Evolutionary conservation across 2,113 vertebrate species (phyloP).

Genomic region (Pollachius pollachius): DNA sequence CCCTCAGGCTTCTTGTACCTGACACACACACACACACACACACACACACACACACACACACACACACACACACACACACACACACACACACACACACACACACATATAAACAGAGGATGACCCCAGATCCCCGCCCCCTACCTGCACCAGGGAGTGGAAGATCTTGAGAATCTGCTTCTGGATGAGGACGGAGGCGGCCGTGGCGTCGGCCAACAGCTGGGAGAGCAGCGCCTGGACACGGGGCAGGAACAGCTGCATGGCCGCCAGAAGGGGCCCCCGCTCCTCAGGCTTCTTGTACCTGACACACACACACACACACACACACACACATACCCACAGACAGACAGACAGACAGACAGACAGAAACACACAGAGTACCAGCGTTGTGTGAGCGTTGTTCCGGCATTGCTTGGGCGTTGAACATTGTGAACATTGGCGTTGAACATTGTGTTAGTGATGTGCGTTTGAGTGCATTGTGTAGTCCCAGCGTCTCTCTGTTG

Average conservation of each 20-base stretch:
- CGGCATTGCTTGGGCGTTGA: too few relatives aligned
- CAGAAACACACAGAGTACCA: too few relatives aligned
- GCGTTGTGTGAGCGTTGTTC: too few relatives aligned
- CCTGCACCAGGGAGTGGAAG: slow-evolving; percentile 96
- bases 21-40: too few relatives aligned
- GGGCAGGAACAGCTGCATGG: slow-evolving; percentile 95
- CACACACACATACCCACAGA: background rate
- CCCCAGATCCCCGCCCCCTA: slow-evolving; percentile 43
- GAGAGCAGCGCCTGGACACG: slow-evolving; percentile 89
- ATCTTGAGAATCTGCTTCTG: slow-evolving; percentile 99
- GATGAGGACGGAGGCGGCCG: slow-evolving; percentile 90
- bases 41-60: background rate
- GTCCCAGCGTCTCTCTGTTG: too few relatives aligned
- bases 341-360: background rate
- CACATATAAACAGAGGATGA: too few relatives aligned
- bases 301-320: slow-evolving; percentile 9
- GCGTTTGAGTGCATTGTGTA: too few relatives aligned
- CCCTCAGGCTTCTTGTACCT: too few relatives aligned
- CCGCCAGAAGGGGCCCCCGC: slow-evolving; percentile 88
- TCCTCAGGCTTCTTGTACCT: slow-evolving; percentile 96
- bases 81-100: too few relatives aligned
- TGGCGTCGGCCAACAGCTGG: slow-evolving; percentile 85
- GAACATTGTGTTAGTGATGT: too few relatives aligned
- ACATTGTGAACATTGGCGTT: too few relatives aligned
- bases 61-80: background rate